These are phyloP conservation scores for Parus major DNA, from an alignment of 2,113 vertebrate genomes.

Conservation along the genomic window DNA sequence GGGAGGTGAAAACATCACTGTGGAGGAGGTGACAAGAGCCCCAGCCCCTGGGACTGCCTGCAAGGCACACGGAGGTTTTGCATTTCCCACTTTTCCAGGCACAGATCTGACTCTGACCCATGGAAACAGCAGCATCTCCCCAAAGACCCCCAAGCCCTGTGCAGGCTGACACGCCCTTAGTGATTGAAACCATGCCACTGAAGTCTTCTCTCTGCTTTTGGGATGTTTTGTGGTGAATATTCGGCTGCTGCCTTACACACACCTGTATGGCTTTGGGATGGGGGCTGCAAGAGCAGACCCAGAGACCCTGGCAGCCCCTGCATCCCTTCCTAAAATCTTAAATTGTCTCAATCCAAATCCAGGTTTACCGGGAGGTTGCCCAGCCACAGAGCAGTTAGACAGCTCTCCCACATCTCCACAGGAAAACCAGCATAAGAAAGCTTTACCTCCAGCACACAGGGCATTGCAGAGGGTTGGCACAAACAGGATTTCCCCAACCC, in stretches of 20 bases:
- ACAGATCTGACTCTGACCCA: background rate
- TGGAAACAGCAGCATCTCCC: background rate
- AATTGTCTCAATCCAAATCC: background rate
- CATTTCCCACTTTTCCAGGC: background rate
- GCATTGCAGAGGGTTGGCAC: background rate
- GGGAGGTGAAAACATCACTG: background rate
- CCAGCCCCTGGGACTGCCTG: background rate
- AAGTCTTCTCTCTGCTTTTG: background rate
- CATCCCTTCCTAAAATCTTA: background rate
- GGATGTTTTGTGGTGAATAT: rapidly evolving
- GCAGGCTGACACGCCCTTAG: background rate
- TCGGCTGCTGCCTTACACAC: background rate
- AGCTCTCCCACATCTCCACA: background rate
- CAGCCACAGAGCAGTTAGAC: background rate
- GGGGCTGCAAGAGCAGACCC: background rate
- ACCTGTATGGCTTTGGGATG: background rate
- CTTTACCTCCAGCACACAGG: background rate
- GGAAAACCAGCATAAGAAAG: background rate
- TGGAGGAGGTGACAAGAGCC: background rate
- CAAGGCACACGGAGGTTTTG: background rate
- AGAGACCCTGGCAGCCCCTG: background rate
- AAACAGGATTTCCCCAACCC: background rate
- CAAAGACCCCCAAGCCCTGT: background rate
- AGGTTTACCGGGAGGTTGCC: background rate
- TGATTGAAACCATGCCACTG: background rate